Evolutionary conservation across 2,113 vertebrate genomes (phyloP).

Genomic region (Cynopterus brachyotis): DNA sequence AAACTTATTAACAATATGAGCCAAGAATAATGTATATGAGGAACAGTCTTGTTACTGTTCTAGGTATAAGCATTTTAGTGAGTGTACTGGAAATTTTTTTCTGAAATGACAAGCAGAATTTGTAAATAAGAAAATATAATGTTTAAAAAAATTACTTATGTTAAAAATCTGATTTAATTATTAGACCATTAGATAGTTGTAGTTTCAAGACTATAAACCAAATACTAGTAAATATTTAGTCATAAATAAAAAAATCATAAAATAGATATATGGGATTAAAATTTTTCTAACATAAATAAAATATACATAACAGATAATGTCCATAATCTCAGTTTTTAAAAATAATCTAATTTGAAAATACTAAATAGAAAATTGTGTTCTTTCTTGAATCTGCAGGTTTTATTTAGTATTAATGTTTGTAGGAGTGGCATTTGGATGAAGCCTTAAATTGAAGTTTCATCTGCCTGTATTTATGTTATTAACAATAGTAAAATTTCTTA

Average conservation of each 20-base stretch:
- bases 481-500: conserved; percentile 45
- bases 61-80: neutral
- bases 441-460: conserved; percentile 58
- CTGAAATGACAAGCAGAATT: neutral
- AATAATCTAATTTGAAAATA: neutral
- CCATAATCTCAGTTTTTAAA: neutral
- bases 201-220: neutral
- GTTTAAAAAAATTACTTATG: neutral
- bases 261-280: neutral
- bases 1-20: neutral
- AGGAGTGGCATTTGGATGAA: conserved; percentile 45
- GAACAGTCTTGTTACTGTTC: accelerated
- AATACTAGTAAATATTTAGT: neutral
- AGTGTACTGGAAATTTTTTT: neutral
- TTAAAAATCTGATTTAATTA: neutral
- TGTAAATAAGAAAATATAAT: neutral
- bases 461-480: conserved; percentile 52
- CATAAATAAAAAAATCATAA: neutral
- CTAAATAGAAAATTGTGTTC: neutral
- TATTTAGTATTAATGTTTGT: conserved; percentile 19
- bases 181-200: neutral
- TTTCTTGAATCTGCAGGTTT: conserved; percentile 27
- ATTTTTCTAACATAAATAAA: neutral
- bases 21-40: neutral
- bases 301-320: neutral